phyloP scores from a whole-genome alignment of 2,888 invertebrate genomes.

The Sipha maydis region DNA sequence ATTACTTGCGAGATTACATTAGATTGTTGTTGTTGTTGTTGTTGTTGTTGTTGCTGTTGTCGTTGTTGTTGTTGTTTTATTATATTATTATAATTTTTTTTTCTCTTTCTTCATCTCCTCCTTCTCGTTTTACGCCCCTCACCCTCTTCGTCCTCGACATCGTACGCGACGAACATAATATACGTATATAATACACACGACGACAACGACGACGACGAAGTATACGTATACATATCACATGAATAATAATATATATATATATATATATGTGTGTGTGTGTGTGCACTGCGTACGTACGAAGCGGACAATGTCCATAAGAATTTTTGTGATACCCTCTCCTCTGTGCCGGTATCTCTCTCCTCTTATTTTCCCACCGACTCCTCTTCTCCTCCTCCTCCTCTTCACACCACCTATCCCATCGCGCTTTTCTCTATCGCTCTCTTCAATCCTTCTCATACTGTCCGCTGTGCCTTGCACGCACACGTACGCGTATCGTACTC shows the following conservation, averaged over 20 bases:
- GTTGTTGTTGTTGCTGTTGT: conserved; percentile 2
- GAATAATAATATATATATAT: not conserved
- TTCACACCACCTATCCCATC: too few relatives aligned
- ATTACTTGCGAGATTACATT: conserved; percentile 59
- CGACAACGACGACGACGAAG: not conserved
- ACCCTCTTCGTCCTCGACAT: not conserved
- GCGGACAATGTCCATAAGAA: not conserved
- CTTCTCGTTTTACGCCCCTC: conserved; percentile 46
- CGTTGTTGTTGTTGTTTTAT: conserved; percentile 10
- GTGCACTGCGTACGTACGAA: not conserved
- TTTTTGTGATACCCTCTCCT: not conserved
- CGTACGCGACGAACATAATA: not conserved
- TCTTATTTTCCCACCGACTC: not conserved
- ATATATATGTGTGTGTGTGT: too few relatives aligned
- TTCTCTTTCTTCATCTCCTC: not conserved
- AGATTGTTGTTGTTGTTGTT: conserved; percentile 37
- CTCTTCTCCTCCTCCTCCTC: not conserved
- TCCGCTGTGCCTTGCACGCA: too few relatives aligned
- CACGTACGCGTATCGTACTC: not conserved
- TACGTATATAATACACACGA: not conserved
- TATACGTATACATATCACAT: not conserved
- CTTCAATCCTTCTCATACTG: not conserved
- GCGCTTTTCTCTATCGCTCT: not conserved
- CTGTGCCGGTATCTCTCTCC: not conserved
- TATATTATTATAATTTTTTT: not conserved